Evolutionary conservation across 2,113 vertebrate species (phyloP), one percentile per base, ranked within the genome.

Genomic region (Cyprinodon tularosa): DNA sequence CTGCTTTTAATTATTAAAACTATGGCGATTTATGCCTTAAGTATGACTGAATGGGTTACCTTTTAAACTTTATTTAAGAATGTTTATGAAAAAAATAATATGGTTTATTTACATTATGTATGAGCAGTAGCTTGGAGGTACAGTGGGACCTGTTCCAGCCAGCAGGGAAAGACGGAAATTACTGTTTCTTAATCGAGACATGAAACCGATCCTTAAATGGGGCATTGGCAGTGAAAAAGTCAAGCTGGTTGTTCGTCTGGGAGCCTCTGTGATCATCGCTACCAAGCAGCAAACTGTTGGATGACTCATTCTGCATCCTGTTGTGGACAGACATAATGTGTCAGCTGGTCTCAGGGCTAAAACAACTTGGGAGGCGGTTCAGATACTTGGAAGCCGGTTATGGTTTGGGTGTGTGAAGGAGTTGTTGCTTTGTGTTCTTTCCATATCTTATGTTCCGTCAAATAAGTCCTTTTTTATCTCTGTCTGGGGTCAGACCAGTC

Each of bases 221-320:
- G 50, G 50, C 1, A n/a, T 57, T n/a, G 17, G 4, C 50, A 57
- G 50, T 57, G 17, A n/a, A 57, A 57, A 57, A 20, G 20, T 57
- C 5, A 57, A 57, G 50, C 50, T n/a, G 14, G 50, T 57, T 57
- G 50, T 17, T 20, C 50, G 4, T 57, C 50, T 57, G 50, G 2
- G 17, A 57, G 62, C 71, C 39, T 37, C 64, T 66, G 60, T 44
- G 45, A 83, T 77, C 62, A 64, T 76, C 39, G 69, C 71, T 64
- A 29, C 50, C 1, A 72, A 0, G 47, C 77, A 80, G 20, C 9
- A 29, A 82, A 62, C 69, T n/a, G 67, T 29, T 66, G 11, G 48
- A 76, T 88, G 78, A 88, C 59, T 84, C 79, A 78, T 81, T 67
- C 45, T 64, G 12, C 64, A 66, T 85, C 74, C 74, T 78, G 86